phyloP scores from a whole-genome alignment of 2,113 vertebrate species.

The Panthera tigris region DNA sequence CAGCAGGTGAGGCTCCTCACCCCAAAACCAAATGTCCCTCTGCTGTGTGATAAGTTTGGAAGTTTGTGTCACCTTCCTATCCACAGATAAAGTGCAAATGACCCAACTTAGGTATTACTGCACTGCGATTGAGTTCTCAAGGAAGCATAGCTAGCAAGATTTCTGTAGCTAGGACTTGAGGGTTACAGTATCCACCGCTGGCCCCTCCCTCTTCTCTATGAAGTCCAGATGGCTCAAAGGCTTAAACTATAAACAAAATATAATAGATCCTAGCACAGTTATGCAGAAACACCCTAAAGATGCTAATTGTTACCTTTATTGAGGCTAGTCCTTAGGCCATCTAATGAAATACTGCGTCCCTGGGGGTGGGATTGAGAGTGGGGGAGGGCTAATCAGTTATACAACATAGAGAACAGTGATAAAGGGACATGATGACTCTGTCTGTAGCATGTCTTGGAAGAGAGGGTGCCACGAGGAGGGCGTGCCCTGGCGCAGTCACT shows the following conservation, averaged over 20 bases:
- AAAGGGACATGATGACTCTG: neutral
- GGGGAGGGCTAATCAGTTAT: neutral
- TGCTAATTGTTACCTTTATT: neutral
- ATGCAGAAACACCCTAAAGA: neutral
- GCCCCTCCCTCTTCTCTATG: neutral
- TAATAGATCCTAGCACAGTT: neutral
- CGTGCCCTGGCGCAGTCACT: neutral
- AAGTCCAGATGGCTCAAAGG: neutral
- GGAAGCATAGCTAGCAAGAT: neutral
- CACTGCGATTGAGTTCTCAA: neutral
- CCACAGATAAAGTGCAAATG: neutral
- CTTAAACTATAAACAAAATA: neutral
- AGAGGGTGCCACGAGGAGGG: neutral
- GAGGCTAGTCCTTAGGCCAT: neutral
- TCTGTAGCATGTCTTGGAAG: neutral
- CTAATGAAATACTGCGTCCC: neutral
- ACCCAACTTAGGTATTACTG: neutral
- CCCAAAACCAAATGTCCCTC: constrained; percentile 2
- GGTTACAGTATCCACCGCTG: neutral
- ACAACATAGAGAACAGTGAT: neutral
- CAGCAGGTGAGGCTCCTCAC: neutral
- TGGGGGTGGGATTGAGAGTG: neutral
- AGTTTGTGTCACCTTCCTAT: neutral
- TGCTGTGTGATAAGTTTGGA: neutral
- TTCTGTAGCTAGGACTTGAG: neutral